phyloP scores from a whole-genome alignment of 2,113 vertebrate genomes.

The Clarias magur region DNA sequence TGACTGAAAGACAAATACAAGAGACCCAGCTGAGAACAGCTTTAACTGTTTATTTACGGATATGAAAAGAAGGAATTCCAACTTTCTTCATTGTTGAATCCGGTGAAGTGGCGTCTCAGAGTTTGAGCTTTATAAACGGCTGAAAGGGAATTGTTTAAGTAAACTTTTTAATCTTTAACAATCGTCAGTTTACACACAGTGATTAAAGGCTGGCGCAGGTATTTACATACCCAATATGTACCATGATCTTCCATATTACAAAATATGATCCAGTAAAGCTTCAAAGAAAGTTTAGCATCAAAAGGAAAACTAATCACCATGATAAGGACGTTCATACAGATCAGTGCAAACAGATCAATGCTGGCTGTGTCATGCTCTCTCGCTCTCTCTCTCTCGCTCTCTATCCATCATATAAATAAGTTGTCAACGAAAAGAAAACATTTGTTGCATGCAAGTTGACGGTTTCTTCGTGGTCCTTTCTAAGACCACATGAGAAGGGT shows the following conservation, averaged over 20 bases:
- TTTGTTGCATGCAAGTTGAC: background rate
- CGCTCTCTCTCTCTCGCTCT: too few species aligned
- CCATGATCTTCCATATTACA: constrained; percentile 17
- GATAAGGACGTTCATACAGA: background rate
- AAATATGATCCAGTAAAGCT: constrained; percentile 24
- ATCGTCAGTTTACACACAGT: background rate
- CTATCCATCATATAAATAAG: background rate
- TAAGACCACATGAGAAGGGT: background rate
- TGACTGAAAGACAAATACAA: background rate
- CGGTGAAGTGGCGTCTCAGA: background rate
- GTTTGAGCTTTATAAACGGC: constrained; percentile 8
- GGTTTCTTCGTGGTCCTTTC: background rate
- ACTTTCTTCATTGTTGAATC: background rate
- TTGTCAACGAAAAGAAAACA: background rate
- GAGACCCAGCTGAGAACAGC: background rate
- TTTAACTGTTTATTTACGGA: background rate
- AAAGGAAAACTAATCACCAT: background rate
- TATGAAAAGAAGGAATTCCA: constrained; percentile 15
- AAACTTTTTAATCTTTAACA: background rate
- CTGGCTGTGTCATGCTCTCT: constrained; percentile 11
- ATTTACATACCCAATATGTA: background rate
- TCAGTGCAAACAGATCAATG: constrained; percentile 17
- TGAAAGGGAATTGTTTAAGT: background rate
- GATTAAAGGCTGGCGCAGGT: background rate
- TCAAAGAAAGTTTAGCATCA: constrained; percentile 20